These are phyloP conservation scores for Pangasius sanitwongsei DNA, from an alignment of 2,797 vertebrate species.

Conservation along the genomic window DNA sequence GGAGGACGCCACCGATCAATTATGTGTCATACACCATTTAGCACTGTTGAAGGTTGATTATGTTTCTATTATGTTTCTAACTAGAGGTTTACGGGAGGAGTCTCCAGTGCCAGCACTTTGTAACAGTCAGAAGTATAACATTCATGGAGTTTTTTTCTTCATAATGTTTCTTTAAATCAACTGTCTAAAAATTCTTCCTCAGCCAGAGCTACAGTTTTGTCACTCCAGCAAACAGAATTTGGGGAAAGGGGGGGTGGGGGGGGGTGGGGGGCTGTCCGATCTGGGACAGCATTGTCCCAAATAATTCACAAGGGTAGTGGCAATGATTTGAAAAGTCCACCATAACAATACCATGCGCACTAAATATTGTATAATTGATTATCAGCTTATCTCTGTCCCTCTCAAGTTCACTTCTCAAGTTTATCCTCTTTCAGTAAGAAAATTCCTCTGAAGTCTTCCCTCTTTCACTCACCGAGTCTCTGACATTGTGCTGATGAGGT, in stretches of 20 bases:
- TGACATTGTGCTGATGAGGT: slow-evolving; percentile 50
- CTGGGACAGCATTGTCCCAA: not conserved
- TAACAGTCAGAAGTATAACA: not conserved
- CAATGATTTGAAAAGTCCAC: not conserved
- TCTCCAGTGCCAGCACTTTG: not conserved
- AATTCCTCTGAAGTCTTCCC: slow-evolving; percentile 26
- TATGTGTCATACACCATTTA: not conserved
- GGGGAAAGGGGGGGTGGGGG: too few relatives aligned
- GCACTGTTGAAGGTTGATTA: too few relatives aligned
- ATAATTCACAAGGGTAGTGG: not conserved
- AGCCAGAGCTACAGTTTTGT: not conserved
- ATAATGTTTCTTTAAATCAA: not conserved
- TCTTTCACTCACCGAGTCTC: not conserved
- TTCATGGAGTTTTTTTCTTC: not conserved
- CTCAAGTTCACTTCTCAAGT: not conserved
- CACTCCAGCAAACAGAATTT: not conserved
- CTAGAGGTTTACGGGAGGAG: not conserved
- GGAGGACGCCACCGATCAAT: not conserved
- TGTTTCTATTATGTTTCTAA: not conserved
- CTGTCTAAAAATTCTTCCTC: not conserved
- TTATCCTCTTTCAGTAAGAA: not conserved
- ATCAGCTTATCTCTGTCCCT: not conserved
- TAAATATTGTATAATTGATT: not conserved
- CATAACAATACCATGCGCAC: not conserved
- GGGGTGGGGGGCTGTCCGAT: not conserved